These are phyloP conservation scores for Aquatica leii DNA, from an alignment of 2,888 invertebrate genomes.

Conservation along the genomic window DNA sequence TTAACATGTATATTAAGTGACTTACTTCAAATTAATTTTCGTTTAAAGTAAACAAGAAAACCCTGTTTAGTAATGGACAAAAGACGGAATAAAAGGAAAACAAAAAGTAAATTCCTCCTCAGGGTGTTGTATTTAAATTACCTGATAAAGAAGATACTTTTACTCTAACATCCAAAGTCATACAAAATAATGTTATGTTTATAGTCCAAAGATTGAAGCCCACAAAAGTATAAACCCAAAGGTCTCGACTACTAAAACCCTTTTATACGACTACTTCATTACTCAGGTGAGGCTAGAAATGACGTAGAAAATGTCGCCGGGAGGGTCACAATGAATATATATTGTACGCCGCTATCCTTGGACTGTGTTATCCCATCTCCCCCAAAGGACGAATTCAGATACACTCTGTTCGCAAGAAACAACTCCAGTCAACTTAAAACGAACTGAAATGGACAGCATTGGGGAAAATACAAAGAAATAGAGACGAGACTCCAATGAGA, in stretches of 20 bases:
- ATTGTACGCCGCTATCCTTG: constrained; percentile 36
- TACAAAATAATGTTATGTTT: constrained; percentile 46
- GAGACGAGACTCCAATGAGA: constrained; percentile 45
- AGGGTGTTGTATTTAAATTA: constrained; percentile 5
- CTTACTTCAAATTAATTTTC: background rate
- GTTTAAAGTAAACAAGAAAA: too few species aligned
- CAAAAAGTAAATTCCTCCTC: background rate
- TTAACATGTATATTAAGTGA: background rate
- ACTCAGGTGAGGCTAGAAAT: constrained; percentile 55
- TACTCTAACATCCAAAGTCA: constrained; percentile 10
- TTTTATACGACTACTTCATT: constrained; percentile 52
- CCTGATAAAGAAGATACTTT: constrained; percentile 1
- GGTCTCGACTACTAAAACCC: constrained; percentile 52
- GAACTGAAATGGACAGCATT: constrained; percentile 34
- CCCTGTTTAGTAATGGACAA: too few species aligned
- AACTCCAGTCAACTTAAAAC: constrained; percentile 37
- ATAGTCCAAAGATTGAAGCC: constrained; percentile 42
- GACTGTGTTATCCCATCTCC: constrained; percentile 38
- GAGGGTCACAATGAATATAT: constrained; percentile 55
- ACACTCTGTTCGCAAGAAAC: constrained; percentile 36
- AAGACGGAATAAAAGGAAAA: too few species aligned
- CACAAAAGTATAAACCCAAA: constrained; percentile 47
- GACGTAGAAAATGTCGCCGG: constrained; percentile 51
- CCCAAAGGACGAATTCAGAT: constrained; percentile 38
- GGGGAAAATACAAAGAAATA: constrained; percentile 40